Percentiles rank a stretch among this genome's conserved stretches.
Evolutionary conservation across 1,140 invertebrate genomes (phyloP).

Genomic region (Neocloeon triangulifer): DNA sequence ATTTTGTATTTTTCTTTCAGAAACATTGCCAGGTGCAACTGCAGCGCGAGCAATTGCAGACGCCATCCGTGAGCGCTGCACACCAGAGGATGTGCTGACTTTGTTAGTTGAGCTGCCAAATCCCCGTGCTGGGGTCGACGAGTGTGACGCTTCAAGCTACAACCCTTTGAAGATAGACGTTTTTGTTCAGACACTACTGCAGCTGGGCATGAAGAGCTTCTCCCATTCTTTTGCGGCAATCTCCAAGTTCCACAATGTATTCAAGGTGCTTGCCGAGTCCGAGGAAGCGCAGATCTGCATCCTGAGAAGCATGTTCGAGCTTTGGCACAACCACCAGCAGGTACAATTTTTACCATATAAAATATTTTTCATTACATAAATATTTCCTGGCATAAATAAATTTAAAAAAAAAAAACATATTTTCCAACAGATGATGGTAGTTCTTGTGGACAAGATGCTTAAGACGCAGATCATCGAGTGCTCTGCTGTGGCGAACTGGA

Average conservation of each 20-base stretch:
- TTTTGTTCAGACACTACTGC: constrained; percentile 83
- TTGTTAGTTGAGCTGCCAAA: constrained; percentile 70
- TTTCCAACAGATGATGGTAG: constrained; percentile 63
- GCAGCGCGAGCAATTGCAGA: constrained; percentile 65
- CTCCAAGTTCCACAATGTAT: constrained; percentile 86
- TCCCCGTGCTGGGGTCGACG: constrained; percentile 42
- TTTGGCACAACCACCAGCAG: constrained; percentile 84
- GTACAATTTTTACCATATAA: constrained; percentile 13
- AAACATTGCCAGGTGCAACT: constrained; percentile 52
- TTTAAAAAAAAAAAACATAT: too few species aligned
- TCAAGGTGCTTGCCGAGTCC: constrained; percentile 74
- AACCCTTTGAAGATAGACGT: constrained; percentile 91
- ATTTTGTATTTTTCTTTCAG: constrained; percentile 25
- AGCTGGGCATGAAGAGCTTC: constrained; percentile 88
- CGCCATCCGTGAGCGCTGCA: constrained; percentile 68
- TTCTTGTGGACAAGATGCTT: constrained; percentile 89
- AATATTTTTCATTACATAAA: not conserved
- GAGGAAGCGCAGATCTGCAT: constrained; percentile 94
- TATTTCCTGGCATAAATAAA: not conserved
- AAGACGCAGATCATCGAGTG: constrained; percentile 95
- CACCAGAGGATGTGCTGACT: constrained; percentile 73
- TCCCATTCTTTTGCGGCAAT: constrained; percentile 96
- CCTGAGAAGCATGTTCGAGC: constrained; percentile 74
- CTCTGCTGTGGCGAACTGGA: constrained; percentile 92
- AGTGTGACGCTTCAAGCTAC: constrained; percentile 36